Evolutionary conservation across 2,888 invertebrate species (phyloP).

Genomic region (Esperia sulphurella): DNA sequence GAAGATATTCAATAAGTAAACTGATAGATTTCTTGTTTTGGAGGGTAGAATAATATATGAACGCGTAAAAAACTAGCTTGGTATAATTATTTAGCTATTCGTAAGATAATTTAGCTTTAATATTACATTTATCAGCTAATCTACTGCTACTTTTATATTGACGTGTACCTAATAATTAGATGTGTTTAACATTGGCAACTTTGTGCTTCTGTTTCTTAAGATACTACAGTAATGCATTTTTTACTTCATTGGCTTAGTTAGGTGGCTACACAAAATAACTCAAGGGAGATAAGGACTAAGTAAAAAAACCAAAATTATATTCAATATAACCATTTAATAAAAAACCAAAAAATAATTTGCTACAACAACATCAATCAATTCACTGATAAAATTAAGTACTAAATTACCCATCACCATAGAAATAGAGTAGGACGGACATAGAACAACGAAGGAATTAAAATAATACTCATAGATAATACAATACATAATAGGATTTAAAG

Average conservation of each 20-base stretch:
- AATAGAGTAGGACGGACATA: conserved; percentile 19
- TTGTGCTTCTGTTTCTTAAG: conserved; percentile 22
- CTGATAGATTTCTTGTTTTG: neutral
- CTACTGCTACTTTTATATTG: conserved; percentile 50
- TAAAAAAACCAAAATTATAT: conserved; percentile 45
- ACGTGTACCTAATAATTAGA: conserved; percentile 50
- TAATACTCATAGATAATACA: conserved; percentile 18
- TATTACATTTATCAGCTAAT: conserved; percentile 29
- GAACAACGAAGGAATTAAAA: conserved; percentile 17
- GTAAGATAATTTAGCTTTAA: conserved; percentile 42
- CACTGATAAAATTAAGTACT: conserved; percentile 48
- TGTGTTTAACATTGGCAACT: conserved; percentile 48
- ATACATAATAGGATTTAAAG: conserved; percentile 12
- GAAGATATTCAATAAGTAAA: neutral
- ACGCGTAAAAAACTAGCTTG: conserved; percentile 53
- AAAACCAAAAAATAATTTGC: conserved; percentile 54
- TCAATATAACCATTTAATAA: conserved; percentile 68
- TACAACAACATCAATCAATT: conserved; percentile 47
- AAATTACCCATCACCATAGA: conserved; percentile 55
- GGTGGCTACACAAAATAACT: neutral
- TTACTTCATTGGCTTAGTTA: neutral
- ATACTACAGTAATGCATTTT: neutral
- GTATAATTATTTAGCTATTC: conserved; percentile 13
- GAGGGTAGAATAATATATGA: conserved; percentile 18
- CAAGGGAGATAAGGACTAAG: conserved; percentile 5